Conservation (phyloP, 2,888 invertebrate genomes). For the Cataglyphis cursor region DNA sequence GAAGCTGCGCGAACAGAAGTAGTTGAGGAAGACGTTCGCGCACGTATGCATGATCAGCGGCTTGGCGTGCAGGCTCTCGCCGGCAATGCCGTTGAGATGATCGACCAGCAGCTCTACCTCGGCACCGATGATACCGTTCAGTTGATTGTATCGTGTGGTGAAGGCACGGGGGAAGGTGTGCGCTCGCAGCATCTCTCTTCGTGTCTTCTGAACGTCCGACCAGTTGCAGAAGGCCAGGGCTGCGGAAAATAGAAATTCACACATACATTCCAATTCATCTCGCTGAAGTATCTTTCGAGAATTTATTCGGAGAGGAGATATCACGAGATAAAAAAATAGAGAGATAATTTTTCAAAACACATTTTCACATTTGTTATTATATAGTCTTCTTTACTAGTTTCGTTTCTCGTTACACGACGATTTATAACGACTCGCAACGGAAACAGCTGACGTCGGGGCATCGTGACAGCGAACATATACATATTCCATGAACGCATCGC, state of each 20-base stretch:
- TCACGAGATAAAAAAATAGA: not conserved
- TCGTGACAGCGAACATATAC: slow-evolving; percentile 20
- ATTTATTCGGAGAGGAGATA: not conserved
- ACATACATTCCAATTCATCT: not conserved
- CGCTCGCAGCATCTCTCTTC: slow-evolving; percentile 88
- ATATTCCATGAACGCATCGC: slow-evolving; percentile 3
- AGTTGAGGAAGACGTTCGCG: slow-evolving; percentile 89
- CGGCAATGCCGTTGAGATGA: slow-evolving; percentile 75
- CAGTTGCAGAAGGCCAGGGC: slow-evolving; percentile 91
- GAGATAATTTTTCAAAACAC: not conserved
- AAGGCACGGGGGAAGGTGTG: slow-evolving; percentile 89
- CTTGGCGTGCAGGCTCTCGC: slow-evolving; percentile 85
- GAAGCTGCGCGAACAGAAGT: slow-evolving; percentile 89
- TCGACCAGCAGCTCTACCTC: slow-evolving; percentile 85
- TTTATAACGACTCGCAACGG: not conserved
- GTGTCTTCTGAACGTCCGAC: slow-evolving; percentile 89
- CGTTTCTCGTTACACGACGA: not conserved
- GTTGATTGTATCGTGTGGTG: slow-evolving; percentile 87
- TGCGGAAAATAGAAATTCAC: slow-evolving; percentile 79
- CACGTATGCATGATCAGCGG: slow-evolving; percentile 87
- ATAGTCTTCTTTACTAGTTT: not conserved
- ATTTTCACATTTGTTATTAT: not conserved
- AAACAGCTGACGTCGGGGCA: slow-evolving; percentile 22
- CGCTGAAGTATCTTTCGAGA: not conserved
- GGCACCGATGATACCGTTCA: slow-evolving; percentile 87